These are phyloP conservation scores for Coleophora flavipennella DNA, from an alignment of 2,888 invertebrate species.

Conservation along the genomic window DNA sequence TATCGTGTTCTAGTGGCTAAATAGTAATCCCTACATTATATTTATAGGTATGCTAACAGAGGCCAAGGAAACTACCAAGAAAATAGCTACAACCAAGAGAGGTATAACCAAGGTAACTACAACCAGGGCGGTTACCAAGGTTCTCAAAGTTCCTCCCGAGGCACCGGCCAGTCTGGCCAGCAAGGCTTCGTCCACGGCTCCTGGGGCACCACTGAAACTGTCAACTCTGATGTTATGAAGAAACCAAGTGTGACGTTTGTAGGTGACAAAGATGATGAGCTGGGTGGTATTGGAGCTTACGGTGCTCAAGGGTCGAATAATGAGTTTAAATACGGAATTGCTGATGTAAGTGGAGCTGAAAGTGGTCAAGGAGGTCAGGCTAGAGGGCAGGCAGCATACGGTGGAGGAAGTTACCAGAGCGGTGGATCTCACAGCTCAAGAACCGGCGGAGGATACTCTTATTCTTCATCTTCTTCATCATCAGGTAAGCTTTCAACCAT, in stretches of 20 bases:
- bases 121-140: conserved; percentile 14
- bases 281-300: conserved; percentile 49
- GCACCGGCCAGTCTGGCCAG: conserved; percentile 9
- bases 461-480: conserved; percentile 24
- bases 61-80: conserved; percentile 11
- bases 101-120: conserved; percentile 10
- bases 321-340: conserved; percentile 54
- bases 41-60: conserved; percentile 10
- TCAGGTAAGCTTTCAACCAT: conserved; percentile 42
- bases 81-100: conserved; percentile 20
- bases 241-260: conserved; percentile 46
- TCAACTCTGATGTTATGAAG: conserved; percentile 56
- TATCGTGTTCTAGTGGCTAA: too few species aligned
- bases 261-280: conserved; percentile 53
- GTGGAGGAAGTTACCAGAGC: conserved; percentile 15
- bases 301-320: conserved; percentile 54
- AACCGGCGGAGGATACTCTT: conserved; percentile 40
- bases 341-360: conserved; percentile 40
- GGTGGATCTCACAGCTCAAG: conserved; percentile 10
- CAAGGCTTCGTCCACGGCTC: conserved; percentile 51
- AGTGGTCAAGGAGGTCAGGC: conserved; percentile 18
- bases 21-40: neutral
- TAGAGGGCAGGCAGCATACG: conserved; percentile 17
- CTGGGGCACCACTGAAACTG: conserved; percentile 63
- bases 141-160: conserved; percentile 4